Evolutionary conservation across 2,888 invertebrate genomes (phyloP), one percentile per base, ranked within the genome.

Genomic region (Cordilura impudica): DNA sequence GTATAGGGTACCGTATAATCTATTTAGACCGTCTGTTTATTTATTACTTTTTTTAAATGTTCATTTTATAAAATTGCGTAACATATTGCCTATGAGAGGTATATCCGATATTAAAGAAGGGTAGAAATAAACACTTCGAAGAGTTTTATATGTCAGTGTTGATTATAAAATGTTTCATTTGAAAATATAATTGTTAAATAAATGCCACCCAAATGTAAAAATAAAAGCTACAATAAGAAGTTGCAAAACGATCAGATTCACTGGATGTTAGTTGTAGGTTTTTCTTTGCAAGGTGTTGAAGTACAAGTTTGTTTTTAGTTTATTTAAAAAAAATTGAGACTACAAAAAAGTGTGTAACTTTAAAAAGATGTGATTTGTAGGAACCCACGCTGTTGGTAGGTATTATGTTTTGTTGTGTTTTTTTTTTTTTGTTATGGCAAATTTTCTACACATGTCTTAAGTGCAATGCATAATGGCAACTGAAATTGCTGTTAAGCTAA

Each of bases 271-370:
- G 51, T 54, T 21, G 10, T 63, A 10, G 19, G 3, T 23, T 51
- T 58, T 56, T 63, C 43, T 61, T 60, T 35, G 75, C 75, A 79
- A 79, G 79, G 79, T 79, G 79, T 79, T 79, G 75, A 78, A 67
- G 71, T 63, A 69, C 63, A 69, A 69, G 61, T 75, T 56, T 71
- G 56, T 51, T 51, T 58, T 60, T 14, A 14, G 1, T 49, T 14
- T 31, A 35, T n/a, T 43, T 29, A 0, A 8, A 18, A 10, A 26
- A 26, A 16, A 14, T 16, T 58, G 73, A 56, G 49, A 39, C 39
- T 56, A 61, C 75, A 67, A 56, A 54, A 23, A 53, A 63, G 69
- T 75, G 61, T 29, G 75, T 49, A 63, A 29, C 47, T 69, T 56
- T 69, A 18, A n/a, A n/a, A 63, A 63, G 67, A 69, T 69, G 67